phyloP scores from a whole-genome alignment of 2,113 vertebrate genomes.

The Vidua macroura region DNA sequence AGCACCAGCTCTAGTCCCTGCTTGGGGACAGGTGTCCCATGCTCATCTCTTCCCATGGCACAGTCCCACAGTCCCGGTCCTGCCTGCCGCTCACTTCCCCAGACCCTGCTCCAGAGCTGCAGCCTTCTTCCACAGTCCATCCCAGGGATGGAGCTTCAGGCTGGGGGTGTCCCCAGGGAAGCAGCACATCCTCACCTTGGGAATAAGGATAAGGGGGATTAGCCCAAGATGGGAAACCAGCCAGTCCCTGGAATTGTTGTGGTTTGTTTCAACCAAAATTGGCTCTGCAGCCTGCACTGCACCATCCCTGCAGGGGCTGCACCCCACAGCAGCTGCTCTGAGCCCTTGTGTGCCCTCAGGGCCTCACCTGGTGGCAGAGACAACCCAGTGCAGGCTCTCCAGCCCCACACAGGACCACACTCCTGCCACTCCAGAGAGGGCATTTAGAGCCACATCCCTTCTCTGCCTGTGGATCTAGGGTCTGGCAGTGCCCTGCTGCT shows the following conservation, averaged over 20 bases:
- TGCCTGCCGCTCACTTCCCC: not conserved
- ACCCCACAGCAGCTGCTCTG: not conserved
- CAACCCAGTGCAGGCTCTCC: not conserved
- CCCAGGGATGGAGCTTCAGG: not conserved
- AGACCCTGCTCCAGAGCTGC: not conserved
- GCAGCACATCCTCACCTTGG: not conserved
- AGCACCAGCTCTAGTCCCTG: not conserved
- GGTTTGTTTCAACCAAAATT: not conserved
- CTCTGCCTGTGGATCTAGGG: not conserved
- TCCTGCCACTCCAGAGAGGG: not conserved
- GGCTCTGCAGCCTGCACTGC: not conserved
- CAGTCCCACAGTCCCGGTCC: not conserved
- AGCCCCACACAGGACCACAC: not conserved
- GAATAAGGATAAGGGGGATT: not conserved
- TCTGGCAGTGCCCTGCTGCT: not conserved
- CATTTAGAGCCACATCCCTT: not conserved
- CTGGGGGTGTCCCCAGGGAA: not conserved
- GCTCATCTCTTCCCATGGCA: not conserved
- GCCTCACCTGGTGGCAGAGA: not conserved
- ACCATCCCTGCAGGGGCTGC: not conserved
- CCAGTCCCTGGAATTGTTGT: not conserved
- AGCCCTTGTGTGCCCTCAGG: not conserved
- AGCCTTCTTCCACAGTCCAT: not conserved
- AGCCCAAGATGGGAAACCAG: not conserved
- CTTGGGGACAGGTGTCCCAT: not conserved